Evolutionary conservation across 2,888 invertebrate genomes (phyloP).

Genomic region (Eustalomyia histrio): DNA sequence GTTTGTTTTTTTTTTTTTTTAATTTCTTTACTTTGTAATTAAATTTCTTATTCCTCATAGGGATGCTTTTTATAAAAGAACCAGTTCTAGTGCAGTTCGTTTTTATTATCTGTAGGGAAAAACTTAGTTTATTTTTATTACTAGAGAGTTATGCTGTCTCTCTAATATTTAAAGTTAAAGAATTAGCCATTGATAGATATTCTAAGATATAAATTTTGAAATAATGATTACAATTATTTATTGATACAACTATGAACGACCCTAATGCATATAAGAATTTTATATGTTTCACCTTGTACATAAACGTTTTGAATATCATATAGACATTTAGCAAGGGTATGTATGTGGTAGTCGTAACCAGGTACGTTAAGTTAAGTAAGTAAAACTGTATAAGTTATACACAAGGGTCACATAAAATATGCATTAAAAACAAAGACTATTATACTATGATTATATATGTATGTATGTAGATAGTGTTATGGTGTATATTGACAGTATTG

Average conservation of each 20-base stretch:
- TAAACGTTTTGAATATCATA: conserved; percentile 37
- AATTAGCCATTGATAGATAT: too few relatives aligned
- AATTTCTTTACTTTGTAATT: too few relatives aligned
- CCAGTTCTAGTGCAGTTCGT: too few relatives aligned
- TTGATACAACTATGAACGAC: not conserved
- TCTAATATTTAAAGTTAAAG: too few relatives aligned
- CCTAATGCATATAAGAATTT: not conserved
- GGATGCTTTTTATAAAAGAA: too few relatives aligned
- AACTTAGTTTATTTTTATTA: too few relatives aligned
- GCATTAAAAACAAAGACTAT: conserved; percentile 54
- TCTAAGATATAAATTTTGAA: too few relatives aligned
- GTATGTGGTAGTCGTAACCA: conserved; percentile 25
- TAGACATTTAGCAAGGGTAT: conserved; percentile 29
- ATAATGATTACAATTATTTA: not conserved
- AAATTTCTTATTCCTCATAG: too few relatives aligned
- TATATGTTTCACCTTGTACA: conserved; percentile 51
- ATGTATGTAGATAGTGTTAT: not conserved
- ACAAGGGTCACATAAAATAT: conserved; percentile 62
- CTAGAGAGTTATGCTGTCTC: too few relatives aligned
- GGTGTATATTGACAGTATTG: not conserved
- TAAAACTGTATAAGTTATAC: conserved; percentile 40
- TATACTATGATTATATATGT: conserved; percentile 31
- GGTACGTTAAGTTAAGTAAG: conserved; percentile 28
- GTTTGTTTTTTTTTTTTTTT: too few relatives aligned
- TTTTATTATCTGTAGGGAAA: too few relatives aligned